Evolutionary conservation across 2,888 invertebrate species (phyloP), one percentile per base, ranked within the genome.

Genomic region (Drosophila acutilabella): DNA sequence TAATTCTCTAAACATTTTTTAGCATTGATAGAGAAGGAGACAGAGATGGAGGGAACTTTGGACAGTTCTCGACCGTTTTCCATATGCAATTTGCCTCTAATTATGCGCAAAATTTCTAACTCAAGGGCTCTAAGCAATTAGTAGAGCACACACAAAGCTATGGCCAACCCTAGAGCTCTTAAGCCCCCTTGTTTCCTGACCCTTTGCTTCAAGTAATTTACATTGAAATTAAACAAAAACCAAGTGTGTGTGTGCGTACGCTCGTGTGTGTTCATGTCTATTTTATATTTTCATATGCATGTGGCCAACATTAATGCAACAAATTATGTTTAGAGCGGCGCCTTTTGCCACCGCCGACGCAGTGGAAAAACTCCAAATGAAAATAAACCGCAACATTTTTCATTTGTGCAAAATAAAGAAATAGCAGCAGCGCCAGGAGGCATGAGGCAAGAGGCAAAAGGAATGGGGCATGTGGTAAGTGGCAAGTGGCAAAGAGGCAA

Each of bases 331-430:
- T 88, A 88, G 88, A 80, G 72, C 86, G 75, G 64, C 42, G 71
- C 45, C 57, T 48, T 48, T 45, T 44, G 53, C 59, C 44, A 57
- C 41, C 26, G 53, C 61, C 23, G 66, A 60, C 65, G 64, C 67
- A 53, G 67, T 60, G 80, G 71, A 72, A 85, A 85, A 81, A 85
- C 85, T 83, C 79, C 75, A 85, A 85, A 88, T 85, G 85, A 85
- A 85, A 85, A 85, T 85, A 83, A 88, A 85, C 85, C 85, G 83
- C 85, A 85, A 86, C 84, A 85, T 85, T 85, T 88, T 85, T 85
- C 85, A 85, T 88, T 85, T 85, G 86, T 75, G 62, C 80, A 57
- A 81, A 88, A 79, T 79, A 80, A 88, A 88, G 85, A 85, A 83
- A 81, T 66, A 59, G 78, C 80, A 53, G 42, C 6, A 56, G 50